These are phyloP conservation scores for Drosophila cracens DNA, from an alignment of 2,888 invertebrate genomes.

Conservation along the genomic window DNA sequence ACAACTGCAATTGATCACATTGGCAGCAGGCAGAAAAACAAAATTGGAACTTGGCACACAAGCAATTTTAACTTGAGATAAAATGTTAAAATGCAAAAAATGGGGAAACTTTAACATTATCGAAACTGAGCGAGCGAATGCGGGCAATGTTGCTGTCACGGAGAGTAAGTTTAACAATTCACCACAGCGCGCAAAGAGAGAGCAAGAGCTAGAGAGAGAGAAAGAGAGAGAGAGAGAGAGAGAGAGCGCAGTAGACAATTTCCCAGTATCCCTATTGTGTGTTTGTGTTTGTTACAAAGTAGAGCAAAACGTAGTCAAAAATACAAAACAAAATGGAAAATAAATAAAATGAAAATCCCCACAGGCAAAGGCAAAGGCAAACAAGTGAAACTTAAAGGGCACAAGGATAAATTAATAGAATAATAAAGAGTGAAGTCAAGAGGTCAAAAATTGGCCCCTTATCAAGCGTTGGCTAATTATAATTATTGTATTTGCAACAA, in stretches of 20 bases:
- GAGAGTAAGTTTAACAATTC: slow-evolving; percentile 41
- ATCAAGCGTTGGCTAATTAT: slow-evolving; percentile 11
- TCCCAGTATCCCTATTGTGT: slow-evolving; percentile 44
- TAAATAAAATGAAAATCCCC: slow-evolving; percentile 30
- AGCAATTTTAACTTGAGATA: slow-evolving; percentile 19
- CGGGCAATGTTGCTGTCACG: background rate
- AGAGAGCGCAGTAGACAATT: slow-evolving; percentile 30
- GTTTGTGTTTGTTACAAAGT: slow-evolving; percentile 13
- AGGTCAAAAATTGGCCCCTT: slow-evolving; percentile 15
- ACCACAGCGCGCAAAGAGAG: slow-evolving; percentile 55
- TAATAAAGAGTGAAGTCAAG: slow-evolving; percentile 31
- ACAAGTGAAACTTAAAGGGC: slow-evolving; percentile 43
- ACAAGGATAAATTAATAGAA: slow-evolving; percentile 64
- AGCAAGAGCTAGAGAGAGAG: slow-evolving; percentile 11
- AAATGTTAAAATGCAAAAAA: slow-evolving; percentile 21
- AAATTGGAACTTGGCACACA: slow-evolving; percentile 5
- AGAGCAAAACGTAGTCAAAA: slow-evolving; percentile 42
- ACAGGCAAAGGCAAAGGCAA: slow-evolving; percentile 18
- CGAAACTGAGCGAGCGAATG: slow-evolving; percentile 6
- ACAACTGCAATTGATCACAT: slow-evolving; percentile 19
- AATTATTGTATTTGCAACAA: slow-evolving; percentile 31
- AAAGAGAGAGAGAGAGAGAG: slow-evolving; percentile 1
- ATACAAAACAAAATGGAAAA: slow-evolving; percentile 23
- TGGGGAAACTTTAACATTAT: slow-evolving; percentile 29
- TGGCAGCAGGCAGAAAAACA: background rate